phyloP scores from a whole-genome alignment of 2,888 invertebrate genomes.

The Nemotelus pantherinus region DNA sequence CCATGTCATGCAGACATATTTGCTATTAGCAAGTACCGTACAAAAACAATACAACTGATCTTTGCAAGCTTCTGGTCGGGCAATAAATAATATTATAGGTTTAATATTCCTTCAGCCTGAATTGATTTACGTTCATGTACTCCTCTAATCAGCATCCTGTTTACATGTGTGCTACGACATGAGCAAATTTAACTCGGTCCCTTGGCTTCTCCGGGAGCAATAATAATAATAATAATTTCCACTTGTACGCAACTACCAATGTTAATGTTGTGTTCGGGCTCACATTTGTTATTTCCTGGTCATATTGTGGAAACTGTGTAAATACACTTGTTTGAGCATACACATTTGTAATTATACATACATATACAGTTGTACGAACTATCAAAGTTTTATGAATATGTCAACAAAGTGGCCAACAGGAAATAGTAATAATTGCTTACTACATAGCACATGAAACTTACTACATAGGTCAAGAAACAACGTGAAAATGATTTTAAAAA shows the following conservation, averaged over 20 bases:
- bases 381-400: background rate
- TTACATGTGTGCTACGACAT: slow-evolving; percentile 26
- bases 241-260: background rate
- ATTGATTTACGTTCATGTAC: slow-evolving; percentile 30
- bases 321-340: background rate
- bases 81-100: slow-evolving; percentile 31
- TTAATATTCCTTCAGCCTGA: slow-evolving; percentile 14
- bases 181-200: background rate
- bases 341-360: background rate
- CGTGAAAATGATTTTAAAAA: too few species aligned
- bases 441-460: too few species aligned
- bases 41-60: slow-evolving; percentile 23
- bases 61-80: slow-evolving; percentile 7
- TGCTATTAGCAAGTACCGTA: too few species aligned
- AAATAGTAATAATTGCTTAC: background rate
- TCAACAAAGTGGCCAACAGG: background rate
- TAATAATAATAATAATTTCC: slow-evolving; percentile 23
- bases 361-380: background rate
- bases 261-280: slow-evolving; percentile 4
- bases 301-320: slow-evolving; percentile 1
- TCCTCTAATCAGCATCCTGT: slow-evolving; percentile 31
- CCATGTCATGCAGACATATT: too few species aligned
- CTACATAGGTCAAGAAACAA: background rate
- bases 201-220: background rate
- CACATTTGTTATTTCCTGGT: slow-evolving; percentile 27